These are phyloP conservation scores for Drosophila melanica DNA, from an alignment of 1,140 invertebrate species.

Conservation along the genomic window DNA sequence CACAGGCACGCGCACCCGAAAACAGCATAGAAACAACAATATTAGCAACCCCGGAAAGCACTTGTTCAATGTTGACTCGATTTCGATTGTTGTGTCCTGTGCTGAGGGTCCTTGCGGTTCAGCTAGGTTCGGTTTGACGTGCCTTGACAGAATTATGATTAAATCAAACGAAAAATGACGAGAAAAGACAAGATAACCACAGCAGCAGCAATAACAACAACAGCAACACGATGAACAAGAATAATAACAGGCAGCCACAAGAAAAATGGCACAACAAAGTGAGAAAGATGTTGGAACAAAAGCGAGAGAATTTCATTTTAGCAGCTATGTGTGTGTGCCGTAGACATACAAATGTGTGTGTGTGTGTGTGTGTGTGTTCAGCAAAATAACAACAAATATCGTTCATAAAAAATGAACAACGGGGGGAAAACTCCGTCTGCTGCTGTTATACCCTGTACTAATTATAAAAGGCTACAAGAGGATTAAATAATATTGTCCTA, in stretches of 20 bases:
- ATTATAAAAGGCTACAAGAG: too few relatives aligned
- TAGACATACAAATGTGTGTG: background rate
- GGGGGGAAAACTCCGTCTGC: background rate
- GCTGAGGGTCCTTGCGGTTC: background rate
- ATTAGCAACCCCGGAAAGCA: constrained; percentile 31
- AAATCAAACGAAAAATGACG: constrained; percentile 51
- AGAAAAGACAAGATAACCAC: constrained; percentile 11
- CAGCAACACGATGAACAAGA: constrained; percentile 15
- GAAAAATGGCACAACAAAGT: constrained; percentile 30
- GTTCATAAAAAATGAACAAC: constrained; percentile 43
- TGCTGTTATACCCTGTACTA: too few relatives aligned
- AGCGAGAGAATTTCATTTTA: constrained; percentile 17
- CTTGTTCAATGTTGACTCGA: constrained; percentile 41
- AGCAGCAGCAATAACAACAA: constrained; percentile 6
- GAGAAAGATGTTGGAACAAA: constrained; percentile 29
- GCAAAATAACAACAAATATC: constrained; percentile 25
- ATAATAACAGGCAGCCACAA: constrained; percentile 1
- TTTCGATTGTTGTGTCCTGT: constrained; percentile 41
- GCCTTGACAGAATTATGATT: constrained; percentile 50
- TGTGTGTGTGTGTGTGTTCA: background rate
- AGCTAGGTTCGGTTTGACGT: constrained; percentile 4
- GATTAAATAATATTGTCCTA: too few relatives aligned
- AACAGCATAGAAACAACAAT: constrained; percentile 16
- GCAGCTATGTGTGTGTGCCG: background rate
- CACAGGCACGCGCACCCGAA: background rate